These are phyloP conservation scores for Bimastos eiseni DNA, from an alignment of 2,888 invertebrate species.

Conservation along the genomic window DNA sequence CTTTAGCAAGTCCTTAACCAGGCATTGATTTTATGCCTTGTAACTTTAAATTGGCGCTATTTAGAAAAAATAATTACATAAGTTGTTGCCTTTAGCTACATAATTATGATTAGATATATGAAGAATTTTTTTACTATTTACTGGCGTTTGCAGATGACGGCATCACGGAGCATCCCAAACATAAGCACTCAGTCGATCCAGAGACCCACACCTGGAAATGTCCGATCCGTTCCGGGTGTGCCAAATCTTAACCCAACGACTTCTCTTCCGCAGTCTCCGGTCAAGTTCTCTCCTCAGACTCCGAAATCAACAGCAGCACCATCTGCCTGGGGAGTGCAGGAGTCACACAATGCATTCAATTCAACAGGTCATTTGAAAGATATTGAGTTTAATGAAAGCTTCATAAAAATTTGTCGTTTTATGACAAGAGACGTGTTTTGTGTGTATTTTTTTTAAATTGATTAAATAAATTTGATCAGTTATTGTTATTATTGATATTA, in stretches of 20 bases:
- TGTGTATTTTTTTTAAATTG: background rate
- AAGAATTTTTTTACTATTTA: too few relatives aligned
- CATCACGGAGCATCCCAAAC: slow-evolving; percentile 22
- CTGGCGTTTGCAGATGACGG: background rate
- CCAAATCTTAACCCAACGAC: background rate
- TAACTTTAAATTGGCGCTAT: background rate
- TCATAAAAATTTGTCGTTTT: background rate
- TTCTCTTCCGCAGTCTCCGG: slow-evolving; percentile 13
- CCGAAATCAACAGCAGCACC: slow-evolving; percentile 16
- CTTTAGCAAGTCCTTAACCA: background rate
- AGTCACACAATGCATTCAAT: background rate
- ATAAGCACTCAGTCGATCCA: slow-evolving; percentile 14
- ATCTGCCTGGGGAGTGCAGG: slow-evolving; percentile 6
- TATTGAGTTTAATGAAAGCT: background rate
- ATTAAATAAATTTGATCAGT: background rate
- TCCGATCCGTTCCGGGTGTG: background rate
- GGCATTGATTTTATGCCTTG: background rate
- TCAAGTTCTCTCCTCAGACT: slow-evolving; percentile 4
- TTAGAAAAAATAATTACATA: background rate
- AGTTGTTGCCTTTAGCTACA: background rate
- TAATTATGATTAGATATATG: background rate
- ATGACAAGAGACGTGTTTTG: background rate
- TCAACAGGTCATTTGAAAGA: slow-evolving; percentile 8
- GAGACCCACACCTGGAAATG: background rate
- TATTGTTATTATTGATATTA: too few relatives aligned